Percentiles rank a stretch among this genome's conserved stretches.
Evolutionary conservation across 2,888 invertebrate species (phyloP).

Genomic region (Watsonalla binaria): DNA sequence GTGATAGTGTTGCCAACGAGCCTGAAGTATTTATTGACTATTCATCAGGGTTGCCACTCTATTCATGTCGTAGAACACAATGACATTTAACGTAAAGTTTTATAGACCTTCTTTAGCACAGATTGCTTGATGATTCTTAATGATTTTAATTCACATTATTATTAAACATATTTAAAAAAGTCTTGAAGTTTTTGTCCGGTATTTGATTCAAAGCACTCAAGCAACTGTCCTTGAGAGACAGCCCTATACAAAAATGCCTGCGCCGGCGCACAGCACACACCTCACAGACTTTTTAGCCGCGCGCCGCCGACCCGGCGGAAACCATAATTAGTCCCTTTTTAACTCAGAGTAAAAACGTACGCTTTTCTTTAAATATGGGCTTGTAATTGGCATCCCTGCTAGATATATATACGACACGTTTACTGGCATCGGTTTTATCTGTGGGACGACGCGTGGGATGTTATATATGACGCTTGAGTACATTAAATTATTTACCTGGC

Average conservation of each 20-base stretch:
- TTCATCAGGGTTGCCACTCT: slow-evolving; percentile 12
- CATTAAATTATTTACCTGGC: too few relatives aligned
- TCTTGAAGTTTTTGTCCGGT: too few relatives aligned
- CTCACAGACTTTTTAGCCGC: slow-evolving; percentile 40
- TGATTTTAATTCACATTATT: too few relatives aligned
- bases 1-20: slow-evolving; percentile 11
- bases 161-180: too few relatives aligned
- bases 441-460: too few relatives aligned
- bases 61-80: too few relatives aligned
- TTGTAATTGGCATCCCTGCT: slow-evolving; percentile 38
- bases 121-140: too few relatives aligned
- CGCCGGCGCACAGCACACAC: slow-evolving; percentile 25
- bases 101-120: too few relatives aligned
- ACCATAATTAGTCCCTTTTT: slow-evolving; percentile 43
- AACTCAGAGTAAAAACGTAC: slow-evolving; percentile 30
- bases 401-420: slow-evolving; percentile 12
- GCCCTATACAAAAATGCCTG: slow-evolving; percentile 20
- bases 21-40: slow-evolving; percentile 15
- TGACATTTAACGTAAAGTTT: too few relatives aligned
- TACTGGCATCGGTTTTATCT: background rate
- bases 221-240: slow-evolving; percentile 7
- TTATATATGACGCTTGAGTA: too few relatives aligned
- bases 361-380: slow-evolving; percentile 29
- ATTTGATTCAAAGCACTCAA: too few relatives aligned
- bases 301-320: slow-evolving; percentile 31